phyloP scores from a whole-genome alignment of 1,140 invertebrate genomes.

The Temnothorax longispinosus region DNA sequence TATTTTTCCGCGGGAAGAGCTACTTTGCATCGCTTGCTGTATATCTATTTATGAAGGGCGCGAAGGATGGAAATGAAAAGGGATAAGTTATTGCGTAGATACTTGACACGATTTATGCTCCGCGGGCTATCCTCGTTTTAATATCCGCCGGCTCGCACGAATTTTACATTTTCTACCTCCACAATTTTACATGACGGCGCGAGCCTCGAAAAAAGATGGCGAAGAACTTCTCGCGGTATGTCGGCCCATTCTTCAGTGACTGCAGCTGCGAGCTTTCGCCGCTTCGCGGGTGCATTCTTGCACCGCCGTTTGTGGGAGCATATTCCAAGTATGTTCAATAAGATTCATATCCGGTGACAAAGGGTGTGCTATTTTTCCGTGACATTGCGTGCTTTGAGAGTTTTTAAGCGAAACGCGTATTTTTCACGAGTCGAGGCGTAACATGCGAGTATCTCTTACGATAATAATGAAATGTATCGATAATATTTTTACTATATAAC shows the following conservation, averaged over 20 bases:
- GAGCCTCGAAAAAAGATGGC: slow-evolving; percentile 65
- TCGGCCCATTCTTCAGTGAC: slow-evolving; percentile 73
- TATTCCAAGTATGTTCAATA: slow-evolving; percentile 77
- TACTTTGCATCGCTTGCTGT: slow-evolving; percentile 46
- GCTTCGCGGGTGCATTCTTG: slow-evolving; percentile 73
- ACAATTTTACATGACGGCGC: slow-evolving; percentile 66
- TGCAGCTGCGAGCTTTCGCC: slow-evolving; percentile 71
- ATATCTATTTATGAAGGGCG: slow-evolving; percentile 58
- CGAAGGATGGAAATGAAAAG: slow-evolving; percentile 60
- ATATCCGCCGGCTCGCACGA: slow-evolving; percentile 46
- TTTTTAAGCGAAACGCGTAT: slow-evolving; percentile 46
- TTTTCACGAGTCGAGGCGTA: not conserved
- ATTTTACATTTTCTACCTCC: slow-evolving; percentile 59
- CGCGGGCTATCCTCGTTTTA: slow-evolving; percentile 24
- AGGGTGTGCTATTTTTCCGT: slow-evolving; percentile 71
- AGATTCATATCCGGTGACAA: slow-evolving; percentile 77
- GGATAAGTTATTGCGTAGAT: slow-evolving; percentile 30
- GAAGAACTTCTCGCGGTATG: slow-evolving; percentile 68
- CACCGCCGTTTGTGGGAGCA: slow-evolving; percentile 62
- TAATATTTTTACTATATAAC: not conserved
- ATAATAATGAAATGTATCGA: not conserved
- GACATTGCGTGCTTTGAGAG: slow-evolving; percentile 53
- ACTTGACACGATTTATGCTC: slow-evolving; percentile 48
- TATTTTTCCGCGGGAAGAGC: slow-evolving; percentile 29
- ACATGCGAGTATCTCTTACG: not conserved